Percentiles rank a stretch among this genome's conserved stretches.
Evolutionary conservation across 2,113 vertebrate genomes (phyloP).

Genomic region (Cebidichthys violaceus): DNA sequence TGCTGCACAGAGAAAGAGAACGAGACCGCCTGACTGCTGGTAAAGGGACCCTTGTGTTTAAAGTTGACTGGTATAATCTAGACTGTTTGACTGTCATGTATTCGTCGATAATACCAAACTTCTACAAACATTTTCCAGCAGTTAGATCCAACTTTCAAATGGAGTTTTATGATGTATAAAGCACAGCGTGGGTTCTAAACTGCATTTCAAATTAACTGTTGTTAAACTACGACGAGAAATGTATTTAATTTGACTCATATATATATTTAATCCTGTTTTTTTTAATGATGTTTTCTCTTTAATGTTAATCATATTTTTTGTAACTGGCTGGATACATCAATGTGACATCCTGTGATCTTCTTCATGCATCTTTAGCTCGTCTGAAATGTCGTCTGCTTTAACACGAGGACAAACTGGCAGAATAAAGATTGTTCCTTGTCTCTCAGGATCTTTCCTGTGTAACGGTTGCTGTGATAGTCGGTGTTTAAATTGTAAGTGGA

Average conservation of each 20-base stretch:
- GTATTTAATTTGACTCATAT: background rate
- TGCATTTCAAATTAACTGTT: background rate
- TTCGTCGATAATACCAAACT: background rate
- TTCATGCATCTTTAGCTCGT: slow-evolving; percentile 69
- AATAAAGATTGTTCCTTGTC: slow-evolving; percentile 31
- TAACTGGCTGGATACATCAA: slow-evolving; percentile 42
- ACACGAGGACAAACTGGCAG: slow-evolving; percentile 47
- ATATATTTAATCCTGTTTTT: background rate
- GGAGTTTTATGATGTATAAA: background rate
- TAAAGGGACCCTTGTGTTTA: background rate
- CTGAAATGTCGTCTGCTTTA: slow-evolving; percentile 50
- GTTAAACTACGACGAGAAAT: background rate
- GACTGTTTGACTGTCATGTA: background rate
- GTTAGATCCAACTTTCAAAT: background rate
- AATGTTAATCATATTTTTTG: background rate
- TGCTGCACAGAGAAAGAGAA: background rate
- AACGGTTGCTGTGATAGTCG: no score
- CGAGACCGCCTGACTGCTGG: background rate
- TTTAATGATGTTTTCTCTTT: background rate
- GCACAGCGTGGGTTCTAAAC: background rate
- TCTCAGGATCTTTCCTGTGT: background rate
- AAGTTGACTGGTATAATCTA: background rate
- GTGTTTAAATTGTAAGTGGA: background rate
- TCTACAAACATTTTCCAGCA: background rate
- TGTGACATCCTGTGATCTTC: slow-evolving; percentile 58